Percentiles rank a stretch among this genome's conserved stretches.
Evolutionary conservation across 1,140 invertebrate genomes (phyloP).

Genomic region (Drosophila athabasca): DNA sequence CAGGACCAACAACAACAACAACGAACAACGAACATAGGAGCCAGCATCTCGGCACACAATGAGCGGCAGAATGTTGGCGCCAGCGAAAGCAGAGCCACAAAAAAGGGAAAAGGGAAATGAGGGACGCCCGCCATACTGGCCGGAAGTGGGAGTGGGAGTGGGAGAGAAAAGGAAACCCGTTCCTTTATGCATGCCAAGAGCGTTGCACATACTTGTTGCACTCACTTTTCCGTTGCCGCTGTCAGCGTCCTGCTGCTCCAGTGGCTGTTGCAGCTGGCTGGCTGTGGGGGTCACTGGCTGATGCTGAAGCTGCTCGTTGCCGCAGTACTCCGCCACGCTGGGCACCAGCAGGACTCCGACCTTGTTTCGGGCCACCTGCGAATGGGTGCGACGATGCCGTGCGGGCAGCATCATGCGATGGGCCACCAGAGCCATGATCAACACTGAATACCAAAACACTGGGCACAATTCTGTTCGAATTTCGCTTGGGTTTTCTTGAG

Average conservation of each 20-base stretch:
- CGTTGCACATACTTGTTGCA: constrained; percentile 73
- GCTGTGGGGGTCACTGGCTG: neutral
- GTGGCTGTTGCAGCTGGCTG: constrained; percentile 15
- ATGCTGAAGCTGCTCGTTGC: constrained; percentile 43
- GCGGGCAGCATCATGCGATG: constrained; percentile 79
- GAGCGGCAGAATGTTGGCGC: constrained; percentile 71
- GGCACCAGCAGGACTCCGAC: constrained; percentile 75
- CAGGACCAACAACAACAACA: constrained; percentile 52
- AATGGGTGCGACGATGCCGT: constrained; percentile 56
- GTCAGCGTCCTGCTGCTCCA: constrained; percentile 32
- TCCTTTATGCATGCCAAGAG: constrained; percentile 26
- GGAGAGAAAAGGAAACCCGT: neutral
- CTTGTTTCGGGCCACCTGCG: constrained; percentile 70
- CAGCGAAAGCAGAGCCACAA: constrained; percentile 36
- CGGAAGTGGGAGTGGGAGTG: neutral
- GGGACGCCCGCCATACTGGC: constrained; percentile 23
- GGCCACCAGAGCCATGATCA: constrained; percentile 75
- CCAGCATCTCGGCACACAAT: constrained; percentile 10
- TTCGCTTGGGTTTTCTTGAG: neutral
- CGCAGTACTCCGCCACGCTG: constrained; percentile 61
- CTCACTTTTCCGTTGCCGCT: constrained; percentile 57
- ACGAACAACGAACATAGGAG: neutral
- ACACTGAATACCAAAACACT: neutral
- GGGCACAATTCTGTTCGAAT: neutral
- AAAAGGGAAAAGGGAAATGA: neutral